A percentile compares a stretch with the other conserved stretches of the same genome.
Conservation (phyloP, 1,140 invertebrate genomes). For the Harpegnathos saltator region DNA sequence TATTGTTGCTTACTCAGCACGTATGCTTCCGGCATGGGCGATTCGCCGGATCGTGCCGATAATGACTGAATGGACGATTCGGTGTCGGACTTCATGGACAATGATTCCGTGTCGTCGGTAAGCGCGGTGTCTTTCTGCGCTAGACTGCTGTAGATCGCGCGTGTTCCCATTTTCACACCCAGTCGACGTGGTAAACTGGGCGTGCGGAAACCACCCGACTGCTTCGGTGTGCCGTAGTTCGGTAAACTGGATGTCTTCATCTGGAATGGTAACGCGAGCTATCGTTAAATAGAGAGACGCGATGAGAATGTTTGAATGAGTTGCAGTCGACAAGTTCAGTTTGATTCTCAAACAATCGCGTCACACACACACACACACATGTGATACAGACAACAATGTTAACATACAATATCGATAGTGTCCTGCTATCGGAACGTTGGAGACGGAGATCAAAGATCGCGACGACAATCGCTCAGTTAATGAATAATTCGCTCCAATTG, state of each 20-base stretch:
- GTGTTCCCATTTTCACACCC: conserved; percentile 91
- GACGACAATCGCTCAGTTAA: no score
- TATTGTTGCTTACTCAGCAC: conserved; percentile 83
- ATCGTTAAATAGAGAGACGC: background rate
- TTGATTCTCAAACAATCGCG: no score
- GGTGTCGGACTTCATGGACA: conserved; percentile 82
- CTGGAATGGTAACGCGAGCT: conserved; percentile 63
- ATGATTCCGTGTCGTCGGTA: conserved; percentile 82
- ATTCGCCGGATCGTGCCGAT: conserved; percentile 81
- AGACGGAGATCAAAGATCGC: no score
- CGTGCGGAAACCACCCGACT: conserved; percentile 79
- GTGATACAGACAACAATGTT: no score
- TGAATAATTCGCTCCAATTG: no score
- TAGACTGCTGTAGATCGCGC: conserved; percentile 86
- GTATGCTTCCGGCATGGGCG: conserved; percentile 85
- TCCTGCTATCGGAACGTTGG: no score
- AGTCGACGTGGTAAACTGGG: conserved; percentile 87
- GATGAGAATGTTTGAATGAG: background rate
- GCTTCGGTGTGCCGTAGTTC: conserved; percentile 80
- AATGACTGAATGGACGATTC: conserved; percentile 82
- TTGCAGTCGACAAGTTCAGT: no score
- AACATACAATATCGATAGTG: no score
- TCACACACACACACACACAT: no score
- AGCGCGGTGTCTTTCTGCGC: conserved; percentile 78
- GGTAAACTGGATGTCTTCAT: conserved; percentile 83